Evolutionary conservation across 2,113 vertebrate species (phyloP), one percentile per base, ranked within the genome.

Genomic region (Dasyurus viverrinus): DNA sequence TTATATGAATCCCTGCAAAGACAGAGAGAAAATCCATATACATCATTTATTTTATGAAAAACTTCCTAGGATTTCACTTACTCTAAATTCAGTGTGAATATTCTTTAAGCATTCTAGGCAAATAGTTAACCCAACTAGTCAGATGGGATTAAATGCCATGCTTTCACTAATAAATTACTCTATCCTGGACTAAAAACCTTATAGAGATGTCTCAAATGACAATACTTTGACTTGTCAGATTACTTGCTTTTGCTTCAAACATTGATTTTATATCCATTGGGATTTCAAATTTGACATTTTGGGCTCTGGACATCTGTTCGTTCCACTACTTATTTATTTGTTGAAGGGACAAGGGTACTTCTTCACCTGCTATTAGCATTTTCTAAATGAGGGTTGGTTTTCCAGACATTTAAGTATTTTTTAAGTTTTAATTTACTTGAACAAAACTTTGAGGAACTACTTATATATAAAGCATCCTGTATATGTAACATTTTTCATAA

Each of bases 151-250:
- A 92, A 90, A 54, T 92, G 23, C 46, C 46, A n/a, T 89, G 3
- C 42, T 94, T 95, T 94, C 54, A 90, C 92, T 76, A 54, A 84
- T 89, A 53, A 26, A 92, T 52, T n/a, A n/a, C 23, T 50, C 60
- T 91, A 91, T 90, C 84, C 93, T 95, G 27, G 14, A 53, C n/a
- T 84, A 92, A 89, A 95, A 91, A 46, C 57, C 48, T 94, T 54
- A 92, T 4, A 94, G n/a, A 96, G 55, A 54, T 92, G 53, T 84
- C 93, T 93, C 90, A 95, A 36, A 91, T 95, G 36, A 84, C 91
- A 96, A 52, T 47, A 25, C 4, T 91, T 68, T 91, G 9, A 0
- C 92, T 24, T 90, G 0, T 94, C 54, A 90, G 42, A 48, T 93
- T 89, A 54, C 48, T 91, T 95, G 52, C 47, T 93, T n/a, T 95